These are phyloP conservation scores for Diadumene lineata DNA, from an alignment of 92 coral and sea anemone genomes.

Conservation along the genomic window DNA sequence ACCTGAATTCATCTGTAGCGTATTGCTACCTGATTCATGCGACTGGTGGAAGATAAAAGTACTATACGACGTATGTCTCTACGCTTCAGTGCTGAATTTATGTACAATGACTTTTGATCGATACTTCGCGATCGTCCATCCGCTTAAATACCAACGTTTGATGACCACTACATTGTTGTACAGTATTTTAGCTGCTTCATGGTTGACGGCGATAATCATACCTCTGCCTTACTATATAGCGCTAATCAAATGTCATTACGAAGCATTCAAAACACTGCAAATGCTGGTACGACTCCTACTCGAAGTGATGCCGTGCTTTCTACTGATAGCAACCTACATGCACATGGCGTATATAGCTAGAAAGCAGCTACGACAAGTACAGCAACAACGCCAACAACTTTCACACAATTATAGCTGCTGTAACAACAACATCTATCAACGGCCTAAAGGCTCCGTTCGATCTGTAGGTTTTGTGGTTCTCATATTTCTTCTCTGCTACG, in stretches of 20 bases:
- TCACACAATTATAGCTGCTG: slow-evolving; percentile 24
- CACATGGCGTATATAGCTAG: slow-evolving; percentile 37
- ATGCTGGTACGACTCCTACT: slow-evolving; percentile 37
- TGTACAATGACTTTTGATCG: slow-evolving; percentile 47
- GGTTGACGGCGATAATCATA: slow-evolving; percentile 25
- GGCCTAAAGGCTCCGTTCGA: slow-evolving; percentile 30
- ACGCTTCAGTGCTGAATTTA: slow-evolving; percentile 39
- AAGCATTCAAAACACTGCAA: slow-evolving; percentile 18
- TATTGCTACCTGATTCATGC: neutral
- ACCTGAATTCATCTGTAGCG: slow-evolving; percentile 34
- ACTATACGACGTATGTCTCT: slow-evolving; percentile 34
- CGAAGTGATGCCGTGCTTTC: slow-evolving; percentile 34
- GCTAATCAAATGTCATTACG: neutral
- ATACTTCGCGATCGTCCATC: slow-evolving; percentile 36
- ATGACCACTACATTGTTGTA: slow-evolving; percentile 1
- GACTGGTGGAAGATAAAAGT: slow-evolving; percentile 47
- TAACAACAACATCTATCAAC: neutral
- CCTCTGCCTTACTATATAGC: slow-evolving; percentile 43
- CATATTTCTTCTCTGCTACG: slow-evolving; percentile 26
- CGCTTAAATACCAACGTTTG: slow-evolving; percentile 27
- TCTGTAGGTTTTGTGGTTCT: slow-evolving; percentile 30
- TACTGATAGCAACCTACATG: slow-evolving; percentile 17
- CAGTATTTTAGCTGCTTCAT: slow-evolving; percentile 15
- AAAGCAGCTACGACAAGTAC: slow-evolving; percentile 16
- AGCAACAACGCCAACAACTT: slow-evolving; percentile 28